phyloP scores from a whole-genome alignment of 2,888 invertebrate species.

The Drosophila demipolita region DNA sequence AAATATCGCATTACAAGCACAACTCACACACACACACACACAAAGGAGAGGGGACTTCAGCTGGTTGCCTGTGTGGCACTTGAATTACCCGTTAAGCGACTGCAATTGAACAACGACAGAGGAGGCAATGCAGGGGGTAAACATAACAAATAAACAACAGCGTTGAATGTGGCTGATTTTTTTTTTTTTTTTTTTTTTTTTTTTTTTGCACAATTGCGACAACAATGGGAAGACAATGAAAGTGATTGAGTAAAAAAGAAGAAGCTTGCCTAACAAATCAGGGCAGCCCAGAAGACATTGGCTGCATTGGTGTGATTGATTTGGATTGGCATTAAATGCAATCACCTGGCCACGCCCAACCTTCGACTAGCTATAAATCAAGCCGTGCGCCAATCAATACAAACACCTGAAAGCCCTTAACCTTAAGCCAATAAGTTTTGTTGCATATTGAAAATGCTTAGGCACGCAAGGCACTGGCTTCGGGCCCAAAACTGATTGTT shows the following conservation, averaged over 20 bases:
- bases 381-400: slow-evolving; percentile 54
- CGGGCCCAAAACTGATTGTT: slow-evolving; percentile 36
- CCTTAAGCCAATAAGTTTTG: slow-evolving; percentile 48
- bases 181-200: slow-evolving; percentile 20
- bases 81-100: slow-evolving; percentile 58
- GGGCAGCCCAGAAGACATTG: slow-evolving; percentile 22
- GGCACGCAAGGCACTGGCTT: slow-evolving; percentile 54
- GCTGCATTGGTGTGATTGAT: slow-evolving; percentile 63
- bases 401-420: slow-evolving; percentile 61
- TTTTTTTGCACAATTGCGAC: slow-evolving; percentile 26
- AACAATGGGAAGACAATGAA: slow-evolving; percentile 5
- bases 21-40: slow-evolving; percentile 7
- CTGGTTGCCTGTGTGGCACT: slow-evolving; percentile 33
- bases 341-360: slow-evolving; percentile 63
- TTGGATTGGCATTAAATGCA: slow-evolving; percentile 70
- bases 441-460: slow-evolving; percentile 43
- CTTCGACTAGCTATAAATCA: slow-evolving; percentile 42
- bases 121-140: slow-evolving; percentile 30
- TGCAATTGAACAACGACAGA: slow-evolving; percentile 51
- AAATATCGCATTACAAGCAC: slow-evolving; percentile 72
- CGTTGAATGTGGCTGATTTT: slow-evolving; percentile 59
- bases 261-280: slow-evolving; percentile 27
- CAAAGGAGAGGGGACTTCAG: slow-evolving; percentile 5
- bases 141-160: slow-evolving; percentile 55
- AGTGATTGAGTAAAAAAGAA: neutral